Conservation (phyloP, 2,888 invertebrate genomes). For the Barypeithes pellucidus region DNA sequence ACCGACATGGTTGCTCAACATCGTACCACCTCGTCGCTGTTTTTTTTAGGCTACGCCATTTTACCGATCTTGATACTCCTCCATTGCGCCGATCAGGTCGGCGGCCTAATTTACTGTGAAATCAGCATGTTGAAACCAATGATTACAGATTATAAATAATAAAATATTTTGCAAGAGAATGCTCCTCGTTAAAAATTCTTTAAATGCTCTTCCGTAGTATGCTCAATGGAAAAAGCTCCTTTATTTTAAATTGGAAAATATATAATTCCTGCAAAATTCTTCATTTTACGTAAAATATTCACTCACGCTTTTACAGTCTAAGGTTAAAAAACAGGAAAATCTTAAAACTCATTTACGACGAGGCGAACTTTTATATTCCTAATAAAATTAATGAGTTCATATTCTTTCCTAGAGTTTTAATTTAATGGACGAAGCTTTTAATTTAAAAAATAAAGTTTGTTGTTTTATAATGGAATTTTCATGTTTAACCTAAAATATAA, state of each 20-base stretch:
- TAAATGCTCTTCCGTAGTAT: background rate
- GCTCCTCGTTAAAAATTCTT: no score
- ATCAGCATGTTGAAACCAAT: no score
- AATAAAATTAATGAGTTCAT: constrained; percentile 52
- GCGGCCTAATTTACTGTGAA: no score
- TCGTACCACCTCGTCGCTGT: no score
- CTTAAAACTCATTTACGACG: constrained; percentile 51
- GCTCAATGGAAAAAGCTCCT: no score
- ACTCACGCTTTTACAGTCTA: constrained; percentile 36
- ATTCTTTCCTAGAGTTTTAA: constrained; percentile 48
- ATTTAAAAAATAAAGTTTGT: constrained; percentile 47
- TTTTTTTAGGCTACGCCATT: no score
- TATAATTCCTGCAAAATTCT: constrained; percentile 37
- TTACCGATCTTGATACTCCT: no score
- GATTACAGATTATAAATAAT: background rate
- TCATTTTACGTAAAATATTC: constrained; percentile 36
- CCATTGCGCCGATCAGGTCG: no score
- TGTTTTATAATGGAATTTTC: constrained; percentile 47
- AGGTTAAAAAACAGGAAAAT: constrained; percentile 41
- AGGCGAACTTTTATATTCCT: constrained; percentile 49
- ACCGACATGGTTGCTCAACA: no score
- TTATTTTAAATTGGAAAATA: constrained; percentile 9
- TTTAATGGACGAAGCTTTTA: constrained; percentile 46
- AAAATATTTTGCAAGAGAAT: background rate
- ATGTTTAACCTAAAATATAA: constrained; percentile 39